Evolutionary conservation across 2,113 vertebrate genomes (phyloP).

Genomic region (Chamaetylas fuelleborni): DNA sequence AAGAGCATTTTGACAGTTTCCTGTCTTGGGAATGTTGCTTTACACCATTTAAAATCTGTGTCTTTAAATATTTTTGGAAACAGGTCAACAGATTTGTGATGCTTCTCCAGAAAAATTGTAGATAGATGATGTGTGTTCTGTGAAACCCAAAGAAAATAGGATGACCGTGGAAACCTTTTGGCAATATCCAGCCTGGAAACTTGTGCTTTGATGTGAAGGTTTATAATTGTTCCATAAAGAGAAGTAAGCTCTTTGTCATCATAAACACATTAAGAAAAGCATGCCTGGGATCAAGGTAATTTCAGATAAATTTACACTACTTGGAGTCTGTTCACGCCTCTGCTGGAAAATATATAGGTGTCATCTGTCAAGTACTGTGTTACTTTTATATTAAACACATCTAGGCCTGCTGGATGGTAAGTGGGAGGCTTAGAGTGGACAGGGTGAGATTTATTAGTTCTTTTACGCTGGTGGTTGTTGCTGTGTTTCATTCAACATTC

Average conservation of each 20-base stretch:
- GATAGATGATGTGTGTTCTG: not conserved
- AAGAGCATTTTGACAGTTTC: not conserved
- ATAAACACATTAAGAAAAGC: not conserved
- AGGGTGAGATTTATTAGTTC: not conserved
- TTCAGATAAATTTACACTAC: not conserved
- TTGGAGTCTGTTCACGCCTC: not conserved
- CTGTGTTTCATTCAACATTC: not conserved
- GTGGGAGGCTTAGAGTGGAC: not conserved
- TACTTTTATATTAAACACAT: not conserved
- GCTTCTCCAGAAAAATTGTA: not conserved
- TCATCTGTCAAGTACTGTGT: not conserved
- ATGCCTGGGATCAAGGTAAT: conserved; percentile 2
- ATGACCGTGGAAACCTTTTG: not conserved
- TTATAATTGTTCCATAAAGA: not conserved
- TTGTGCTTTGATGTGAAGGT: not conserved
- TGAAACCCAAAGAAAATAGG: not conserved
- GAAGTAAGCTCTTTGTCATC: not conserved
- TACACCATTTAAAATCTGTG: not conserved
- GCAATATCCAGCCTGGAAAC: not conserved
- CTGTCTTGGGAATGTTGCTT: not conserved
- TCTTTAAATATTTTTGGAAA: not conserved
- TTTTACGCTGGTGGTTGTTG: not conserved
- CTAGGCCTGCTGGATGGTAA: not conserved
- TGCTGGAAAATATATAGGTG: conserved; percentile 2
- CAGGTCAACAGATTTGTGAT: not conserved